Base-by-base conservation (phyloP, 2,888 invertebrate species). In the Hirtodrosophila histrioides region DNA sequence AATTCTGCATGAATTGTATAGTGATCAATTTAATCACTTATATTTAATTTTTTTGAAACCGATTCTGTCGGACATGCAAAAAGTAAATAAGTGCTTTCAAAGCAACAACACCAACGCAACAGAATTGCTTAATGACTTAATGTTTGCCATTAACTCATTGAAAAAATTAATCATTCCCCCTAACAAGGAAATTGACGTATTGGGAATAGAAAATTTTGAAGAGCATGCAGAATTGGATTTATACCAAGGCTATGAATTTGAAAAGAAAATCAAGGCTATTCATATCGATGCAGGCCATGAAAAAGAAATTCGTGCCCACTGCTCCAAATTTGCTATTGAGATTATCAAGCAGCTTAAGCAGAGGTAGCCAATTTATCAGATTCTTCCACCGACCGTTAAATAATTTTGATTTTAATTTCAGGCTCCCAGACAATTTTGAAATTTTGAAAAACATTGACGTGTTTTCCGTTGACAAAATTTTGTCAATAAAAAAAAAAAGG, bases 321-420 rank as follows among this genome's bases (percentile, higher is more conserved):
- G 48, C 24, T n/a, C 57, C 17, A 43, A 12, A 35, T 58, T 57
- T 64, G 31, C 37, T 24, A 45, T 35, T 17, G 45, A 64, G 46
- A 41, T 66, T 11, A 64, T 51, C 33, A 51, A 50, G 24, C 64
- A 58, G 50, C 17, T 17, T 17, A 17, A 17, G 17, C 17, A 17
- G 17, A 17, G 17, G 17, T 17, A 17, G 17, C 17, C 17, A 17
- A 17, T 17, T 17, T 17, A 17, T 17, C 17, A 17, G 17, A 17
- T 17, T 17, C 17, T 17, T 17, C 17, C 2, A 17, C 17, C 17
- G 17, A 17, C 17, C 17, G 17, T 17, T 1, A 17, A 17, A 17
- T 17, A 17, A 17, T 17, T 17, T 17, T 17, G 17, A 17, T 17
- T 17, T 17, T 17, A 17, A 17, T 17, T 17, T 17, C 17, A 17